Base-by-base conservation (phyloP, 2,113 vertebrate genomes). In the Alces alces region DNA sequence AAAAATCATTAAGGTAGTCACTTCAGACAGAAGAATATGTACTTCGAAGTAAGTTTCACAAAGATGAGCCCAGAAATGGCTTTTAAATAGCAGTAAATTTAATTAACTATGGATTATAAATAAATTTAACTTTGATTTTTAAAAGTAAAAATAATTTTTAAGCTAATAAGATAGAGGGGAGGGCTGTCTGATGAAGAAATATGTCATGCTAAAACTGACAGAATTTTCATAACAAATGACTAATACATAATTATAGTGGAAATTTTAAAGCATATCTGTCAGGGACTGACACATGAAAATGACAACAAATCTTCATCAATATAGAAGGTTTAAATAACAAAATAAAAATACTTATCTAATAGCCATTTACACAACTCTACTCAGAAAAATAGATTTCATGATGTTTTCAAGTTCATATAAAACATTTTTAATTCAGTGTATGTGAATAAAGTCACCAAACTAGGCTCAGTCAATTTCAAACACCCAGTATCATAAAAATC, bases 61-160 rank as follows among this genome's bases (percentile, higher is more conserved):
- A 30, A 50, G 28, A 78, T 89, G 45, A 91, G 47, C 55, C 89
- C 5, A 61, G 17, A 96, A 93, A 91, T 91, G 17, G 25, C 73
- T 70, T 86, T 92, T 89, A 57, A 16, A 80, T 91, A 79, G 91
- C 16, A 90, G n/a, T 92, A 92, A 76, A 89, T 73, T 96, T 97
- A 95, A 95, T 91, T 95, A 87, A 19, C 80, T 90, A 84, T 87
- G 85, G 52, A 92, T 96, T 95, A 92, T 95, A 92, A 93, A 96
- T 92, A 97, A 97, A 54, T 92, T 79, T 95, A 96, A 92, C 95
- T 66, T 97, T 96, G 89, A 96, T 86, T 91, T 88, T 96, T 84
- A 58, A 95, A 96, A 61, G 84, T 92, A 95, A 95, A 96, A 94
- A 89, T 97, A 90, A 36, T 33, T 89, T 93, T 96, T 86, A 60